phyloP scores from a whole-genome alignment of 2,113 vertebrate species.

The Megaleporinus macrocephalus region DNA sequence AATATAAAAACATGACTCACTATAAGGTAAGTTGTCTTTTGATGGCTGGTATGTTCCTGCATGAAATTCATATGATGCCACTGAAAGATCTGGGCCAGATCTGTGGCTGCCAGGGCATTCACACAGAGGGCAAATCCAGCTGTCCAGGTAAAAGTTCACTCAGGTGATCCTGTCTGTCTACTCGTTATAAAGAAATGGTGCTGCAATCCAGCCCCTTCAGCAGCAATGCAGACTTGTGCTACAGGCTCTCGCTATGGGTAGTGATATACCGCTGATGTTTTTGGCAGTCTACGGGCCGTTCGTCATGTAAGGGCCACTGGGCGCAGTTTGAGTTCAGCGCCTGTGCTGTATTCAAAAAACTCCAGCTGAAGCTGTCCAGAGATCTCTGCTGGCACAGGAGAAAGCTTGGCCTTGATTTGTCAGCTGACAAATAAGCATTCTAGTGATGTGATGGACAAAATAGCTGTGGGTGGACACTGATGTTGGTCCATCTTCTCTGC shows the following conservation, averaged over 20 bases:
- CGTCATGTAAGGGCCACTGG: slow-evolving; percentile 39
- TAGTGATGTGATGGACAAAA: slow-evolving; percentile 25
- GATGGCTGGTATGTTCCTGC: not conserved
- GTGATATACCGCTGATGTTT: slow-evolving; percentile 46
- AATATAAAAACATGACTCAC: not conserved
- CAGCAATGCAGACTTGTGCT: slow-evolving; percentile 10
- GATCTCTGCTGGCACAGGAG: slow-evolving; percentile 13
- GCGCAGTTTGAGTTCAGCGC: slow-evolving; percentile 41
- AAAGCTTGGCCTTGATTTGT: not conserved
- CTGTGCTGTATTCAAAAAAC: slow-evolving; percentile 37
- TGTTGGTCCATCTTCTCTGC: not conserved
- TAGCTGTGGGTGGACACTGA: not conserved
- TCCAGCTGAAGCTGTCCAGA: slow-evolving; percentile 18
- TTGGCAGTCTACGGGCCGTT: slow-evolving; percentile 46
- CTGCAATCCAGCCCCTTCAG: slow-evolving; percentile 36
- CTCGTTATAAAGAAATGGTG: slow-evolving; percentile 39
- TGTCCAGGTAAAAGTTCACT: slow-evolving; percentile 43
- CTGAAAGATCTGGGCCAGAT: not conserved
- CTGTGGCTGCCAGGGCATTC: not conserved
- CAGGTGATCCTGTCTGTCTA: slow-evolving; percentile 40
- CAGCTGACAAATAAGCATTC: slow-evolving; percentile 3
- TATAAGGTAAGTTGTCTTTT: not conserved
- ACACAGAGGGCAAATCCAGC: slow-evolving; percentile 26
- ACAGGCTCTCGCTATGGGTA: slow-evolving; percentile 3
- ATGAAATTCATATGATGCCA: not conserved